Evolutionary conservation across 2,113 vertebrate species (phyloP).

Genomic region (Craseonycteris thonglongyai): DNA sequence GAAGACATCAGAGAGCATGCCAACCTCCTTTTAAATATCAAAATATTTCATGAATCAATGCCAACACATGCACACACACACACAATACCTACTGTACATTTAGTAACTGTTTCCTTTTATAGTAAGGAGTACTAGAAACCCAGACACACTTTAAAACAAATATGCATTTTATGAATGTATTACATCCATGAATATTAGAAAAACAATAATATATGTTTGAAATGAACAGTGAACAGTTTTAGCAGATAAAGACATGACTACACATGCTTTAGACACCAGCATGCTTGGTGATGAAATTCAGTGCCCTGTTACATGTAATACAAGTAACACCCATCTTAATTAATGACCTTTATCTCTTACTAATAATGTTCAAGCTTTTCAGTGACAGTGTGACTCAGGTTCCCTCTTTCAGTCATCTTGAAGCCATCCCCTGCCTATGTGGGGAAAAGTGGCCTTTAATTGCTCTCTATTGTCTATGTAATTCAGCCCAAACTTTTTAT

Average conservation of each 20-base stretch:
- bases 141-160: slow-evolving; percentile 3
- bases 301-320: neutral
- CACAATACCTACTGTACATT: neutral
- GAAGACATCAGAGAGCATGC: neutral
- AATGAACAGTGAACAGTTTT: no score
- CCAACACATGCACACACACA: neutral
- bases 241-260: neutral
- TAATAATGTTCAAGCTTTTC: neutral
- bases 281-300: neutral
- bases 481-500: neutral
- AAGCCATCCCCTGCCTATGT: neutral
- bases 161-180: neutral
- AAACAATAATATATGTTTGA: neutral
- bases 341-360: neutral
- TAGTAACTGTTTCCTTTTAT: neutral
- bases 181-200: neutral
- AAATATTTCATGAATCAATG: neutral
- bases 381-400: neutral
- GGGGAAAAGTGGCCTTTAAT: neutral
- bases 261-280: neutral
- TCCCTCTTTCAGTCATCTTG: neutral
- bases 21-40: neutral
- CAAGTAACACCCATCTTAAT: neutral
- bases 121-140: neutral
- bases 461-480: neutral